Percentiles rank a stretch among this genome's conserved stretches.
phyloP scores from a whole-genome alignment of 2,888 invertebrate species.

The Meliscaeva auricollis region DNA sequence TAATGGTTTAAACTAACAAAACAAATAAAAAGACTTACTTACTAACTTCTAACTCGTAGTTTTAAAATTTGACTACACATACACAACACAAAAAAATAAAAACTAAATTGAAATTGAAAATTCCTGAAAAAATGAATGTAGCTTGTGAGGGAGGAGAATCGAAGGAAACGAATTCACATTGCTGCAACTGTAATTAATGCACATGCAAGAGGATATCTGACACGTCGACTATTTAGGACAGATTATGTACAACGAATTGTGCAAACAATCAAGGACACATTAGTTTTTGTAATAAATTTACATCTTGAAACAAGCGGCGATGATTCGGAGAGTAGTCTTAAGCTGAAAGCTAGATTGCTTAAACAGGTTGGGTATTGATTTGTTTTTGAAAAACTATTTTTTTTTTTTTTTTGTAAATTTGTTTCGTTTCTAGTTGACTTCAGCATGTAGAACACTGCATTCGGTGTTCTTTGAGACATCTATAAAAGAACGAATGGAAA shows the following conservation, averaged over 20 bases:
- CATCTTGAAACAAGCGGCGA: slow-evolving; percentile 80
- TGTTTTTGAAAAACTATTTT: slow-evolving; percentile 3
- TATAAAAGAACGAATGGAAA: slow-evolving; percentile 82
- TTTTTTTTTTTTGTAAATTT: not conserved
- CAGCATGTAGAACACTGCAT: slow-evolving; percentile 81
- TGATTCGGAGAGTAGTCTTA: slow-evolving; percentile 79
- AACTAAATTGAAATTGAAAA: not conserved
- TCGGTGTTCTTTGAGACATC: slow-evolving; percentile 80
- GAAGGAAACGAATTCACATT: slow-evolving; percentile 52
- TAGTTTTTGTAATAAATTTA: slow-evolving; percentile 82
- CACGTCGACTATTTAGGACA: slow-evolving; percentile 91
- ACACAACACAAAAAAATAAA: not conserved
- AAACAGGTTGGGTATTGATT: slow-evolving; percentile 80
- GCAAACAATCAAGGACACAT: slow-evolving; percentile 82
- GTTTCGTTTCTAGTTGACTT: slow-evolving; percentile 78
- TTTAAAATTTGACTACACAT: slow-evolving; percentile 33
- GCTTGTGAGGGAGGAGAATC: slow-evolving; percentile 46
- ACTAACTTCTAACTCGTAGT: slow-evolving; percentile 70
- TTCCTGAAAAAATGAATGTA: slow-evolving; percentile 9
- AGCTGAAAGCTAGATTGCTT: slow-evolving; percentile 81
- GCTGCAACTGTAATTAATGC: slow-evolving; percentile 90
- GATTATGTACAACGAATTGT: slow-evolving; percentile 91
- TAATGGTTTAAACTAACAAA: slow-evolving; percentile 71
- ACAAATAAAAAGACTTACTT: slow-evolving; percentile 72
- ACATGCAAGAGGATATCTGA: slow-evolving; percentile 90